A percentile compares a stretch with the other conserved stretches of the same genome.
Evolutionary conservation across 2,888 invertebrate genomes (phyloP).

Genomic region (Pseudococcus longispinus): DNA sequence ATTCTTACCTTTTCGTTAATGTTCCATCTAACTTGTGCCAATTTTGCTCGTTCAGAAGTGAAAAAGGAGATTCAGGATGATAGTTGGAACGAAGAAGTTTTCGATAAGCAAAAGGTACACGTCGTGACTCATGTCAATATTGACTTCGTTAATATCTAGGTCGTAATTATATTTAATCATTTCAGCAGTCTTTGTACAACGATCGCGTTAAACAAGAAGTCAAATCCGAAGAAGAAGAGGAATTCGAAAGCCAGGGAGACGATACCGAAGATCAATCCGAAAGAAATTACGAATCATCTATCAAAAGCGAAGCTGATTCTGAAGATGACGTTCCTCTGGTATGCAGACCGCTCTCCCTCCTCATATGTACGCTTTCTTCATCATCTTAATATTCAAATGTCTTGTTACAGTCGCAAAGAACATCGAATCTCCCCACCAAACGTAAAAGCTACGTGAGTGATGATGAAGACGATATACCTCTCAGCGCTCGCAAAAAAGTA

Average conservation of each 20-base stretch:
- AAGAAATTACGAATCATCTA: slow-evolving; percentile 63
- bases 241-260: slow-evolving; percentile 61
- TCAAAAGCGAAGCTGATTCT: slow-evolving; percentile 67
- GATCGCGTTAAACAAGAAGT: slow-evolving; percentile 61
- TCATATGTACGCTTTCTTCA: not conserved
- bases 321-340: slow-evolving; percentile 82
- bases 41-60: not conserved
- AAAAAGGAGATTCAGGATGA: not conserved
- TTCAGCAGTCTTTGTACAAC: not conserved
- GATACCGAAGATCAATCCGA: slow-evolving; percentile 67
- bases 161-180: not conserved
- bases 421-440: slow-evolving; percentile 41
- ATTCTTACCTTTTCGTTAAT: not conserved
- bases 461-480: slow-evolving; percentile 74
- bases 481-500: slow-evolving; percentile 70
- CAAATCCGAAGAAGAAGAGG: slow-evolving; percentile 61
- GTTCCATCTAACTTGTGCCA: not conserved
- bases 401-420: slow-evolving; percentile 41
- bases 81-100: not conserved
- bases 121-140: too few species aligned
- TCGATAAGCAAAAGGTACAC: not conserved
- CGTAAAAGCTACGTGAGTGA: slow-evolving; percentile 64
- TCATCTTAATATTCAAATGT: not conserved
- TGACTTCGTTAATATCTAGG: not conserved
- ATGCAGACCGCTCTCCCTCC: slow-evolving; percentile 60